A percentile compares a stretch with the other conserved stretches of the same genome.
phyloP scores from a whole-genome alignment of 1,140 invertebrate genomes.

The Piezodorus guildinii region DNA sequence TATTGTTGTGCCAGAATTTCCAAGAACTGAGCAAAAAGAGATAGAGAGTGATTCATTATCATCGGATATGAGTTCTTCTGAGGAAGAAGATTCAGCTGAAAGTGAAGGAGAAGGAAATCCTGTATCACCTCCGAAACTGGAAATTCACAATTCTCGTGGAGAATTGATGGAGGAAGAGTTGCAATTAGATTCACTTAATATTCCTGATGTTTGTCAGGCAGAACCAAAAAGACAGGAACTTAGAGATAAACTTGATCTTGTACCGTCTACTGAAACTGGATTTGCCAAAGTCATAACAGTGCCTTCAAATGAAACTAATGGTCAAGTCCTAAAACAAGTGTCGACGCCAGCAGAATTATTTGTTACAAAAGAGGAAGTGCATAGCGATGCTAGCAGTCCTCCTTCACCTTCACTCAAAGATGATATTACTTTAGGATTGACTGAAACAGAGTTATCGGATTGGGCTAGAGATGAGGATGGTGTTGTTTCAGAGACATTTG shows the following conservation, averaged over 20 bases:
- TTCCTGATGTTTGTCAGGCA: constrained; percentile 27
- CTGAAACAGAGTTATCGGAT: constrained; percentile 74
- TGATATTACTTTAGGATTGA: constrained; percentile 50
- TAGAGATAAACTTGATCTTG: constrained; percentile 24
- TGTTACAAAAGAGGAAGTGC: constrained; percentile 21
- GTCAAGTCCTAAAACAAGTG: constrained; percentile 29
- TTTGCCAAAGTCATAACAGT: constrained; percentile 28
- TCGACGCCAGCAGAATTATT: constrained; percentile 29
- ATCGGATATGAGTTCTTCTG: constrained; percentile 34
- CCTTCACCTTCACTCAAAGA: constrained; percentile 36
- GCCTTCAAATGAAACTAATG: constrained; percentile 19
- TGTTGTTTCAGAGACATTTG: constrained; percentile 55
- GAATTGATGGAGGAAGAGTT: constrained; percentile 47
- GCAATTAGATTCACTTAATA: constrained; percentile 26
- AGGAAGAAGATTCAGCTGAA: constrained; percentile 34
- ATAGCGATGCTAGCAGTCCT: constrained; percentile 40
- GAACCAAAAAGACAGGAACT: constrained; percentile 14
- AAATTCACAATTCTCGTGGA: constrained; percentile 52
- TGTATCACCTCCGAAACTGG: constrained; percentile 40
- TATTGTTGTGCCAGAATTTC: constrained; percentile 49
- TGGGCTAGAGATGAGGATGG: constrained; percentile 63
- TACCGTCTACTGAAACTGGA: constrained; percentile 21
- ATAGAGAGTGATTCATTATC: constrained; percentile 50
- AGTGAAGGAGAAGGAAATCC: constrained; percentile 28
- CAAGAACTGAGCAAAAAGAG: constrained; percentile 41